A percentile compares a stretch with the other conserved stretches of the same genome.
Evolutionary conservation across 2,797 vertebrate species (phyloP).

Genomic region (Potorous gilbertii): DNA sequence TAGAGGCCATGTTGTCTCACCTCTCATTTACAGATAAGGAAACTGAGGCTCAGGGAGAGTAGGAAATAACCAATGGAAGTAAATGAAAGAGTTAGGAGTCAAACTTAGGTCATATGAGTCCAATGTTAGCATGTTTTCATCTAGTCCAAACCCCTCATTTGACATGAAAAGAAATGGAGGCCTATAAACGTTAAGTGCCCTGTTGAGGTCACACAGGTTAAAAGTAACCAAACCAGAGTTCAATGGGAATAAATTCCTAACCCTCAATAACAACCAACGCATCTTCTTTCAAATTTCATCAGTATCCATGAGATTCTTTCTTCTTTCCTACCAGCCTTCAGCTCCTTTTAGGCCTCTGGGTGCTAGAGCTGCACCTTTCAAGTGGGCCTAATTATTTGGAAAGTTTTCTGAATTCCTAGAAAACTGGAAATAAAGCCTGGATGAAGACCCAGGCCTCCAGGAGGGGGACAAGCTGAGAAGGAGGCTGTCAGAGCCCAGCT

Average conservation of each 20-base stretch:
- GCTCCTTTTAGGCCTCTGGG: neutral
- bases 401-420: neutral
- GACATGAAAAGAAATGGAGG: neutral
- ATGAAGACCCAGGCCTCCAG: neutral
- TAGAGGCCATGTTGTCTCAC: neutral
- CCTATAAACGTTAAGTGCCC: neutral
- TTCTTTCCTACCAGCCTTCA: neutral
- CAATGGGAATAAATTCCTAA: neutral
- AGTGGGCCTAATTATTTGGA: neutral
- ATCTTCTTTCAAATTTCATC: neutral
- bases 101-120: neutral
- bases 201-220: neutral
- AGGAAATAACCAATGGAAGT: neutral
- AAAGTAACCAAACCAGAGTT: neutral
- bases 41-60: neutral
- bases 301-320: neutral
- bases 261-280: neutral
- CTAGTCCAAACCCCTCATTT: neutral
- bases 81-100: neutral
- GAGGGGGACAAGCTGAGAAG: neutral
- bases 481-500: slow-evolving; percentile 3
- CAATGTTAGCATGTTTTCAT: neutral
- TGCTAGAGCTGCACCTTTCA: neutral
- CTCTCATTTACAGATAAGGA: neutral
- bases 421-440: neutral